Base-by-base conservation (phyloP, 2,888 invertebrate species). In the Diloba caeruleocephala region DNA sequence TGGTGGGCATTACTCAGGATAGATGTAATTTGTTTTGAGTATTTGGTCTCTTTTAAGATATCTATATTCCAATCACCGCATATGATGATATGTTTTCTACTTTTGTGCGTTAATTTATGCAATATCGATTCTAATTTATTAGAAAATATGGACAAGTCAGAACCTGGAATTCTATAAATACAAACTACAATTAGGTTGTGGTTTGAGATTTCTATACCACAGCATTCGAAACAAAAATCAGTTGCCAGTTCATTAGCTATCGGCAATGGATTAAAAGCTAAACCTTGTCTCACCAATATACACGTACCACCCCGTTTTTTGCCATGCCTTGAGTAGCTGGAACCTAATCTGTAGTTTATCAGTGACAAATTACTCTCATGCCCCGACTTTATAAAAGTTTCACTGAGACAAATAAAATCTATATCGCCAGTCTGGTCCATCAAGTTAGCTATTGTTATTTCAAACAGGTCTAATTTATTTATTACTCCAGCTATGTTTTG, bases 361-460 rank as follows among this genome's bases (percentile, higher is more conserved):
- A 39, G 39, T 9, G 3, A 9, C 6, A 39, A 12, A 28, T 39
- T 39, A 28, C 28, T 19, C 28, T 29, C 39, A 39, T 39, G 39
- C 8, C 39, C 29, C 9, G 39, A 29, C 21, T 41, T 19, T 21
- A 44, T 23, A 23, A 42, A 42, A 32, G 32, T 32, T 32, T 42
- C 42, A 23, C 23, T 32, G 7, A 32, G 10, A 14, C 42, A 42
- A 21, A 42, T 42, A 31, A 42, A 42, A 23, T 19, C 29, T 9
- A 32, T 32, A 17, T 1, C 17, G n/a, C 32, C 32, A n/a, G 17
- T 17, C 17, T 32, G 17, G 5, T 32, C n/a, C 7, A n/a, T 1
- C 17, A 32, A 32, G 1, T 32, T 17, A 14, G 17, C 3, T 1
- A 32, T 32, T 17, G 17, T n/a, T 17, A 32, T 32, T 32, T 32